Percentiles rank a stretch among this genome's conserved stretches.
Evolutionary conservation across 2,797 vertebrate species (phyloP).

Genomic region (Ceryle rudis): DNA sequence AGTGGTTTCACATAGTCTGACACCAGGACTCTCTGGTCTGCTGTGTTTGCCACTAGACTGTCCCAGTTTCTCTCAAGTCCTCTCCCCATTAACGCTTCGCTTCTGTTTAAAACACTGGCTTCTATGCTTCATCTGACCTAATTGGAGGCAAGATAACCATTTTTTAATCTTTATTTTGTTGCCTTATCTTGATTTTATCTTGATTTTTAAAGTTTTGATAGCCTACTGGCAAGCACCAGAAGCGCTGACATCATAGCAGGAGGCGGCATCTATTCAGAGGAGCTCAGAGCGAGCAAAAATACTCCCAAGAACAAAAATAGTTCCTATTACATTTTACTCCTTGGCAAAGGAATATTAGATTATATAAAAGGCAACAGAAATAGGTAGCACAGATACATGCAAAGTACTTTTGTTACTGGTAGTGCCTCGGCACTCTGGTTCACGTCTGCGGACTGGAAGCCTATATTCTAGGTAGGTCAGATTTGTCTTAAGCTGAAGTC

Average conservation of each 20-base stretch:
- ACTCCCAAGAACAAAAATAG: constrained; percentile 56
- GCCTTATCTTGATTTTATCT: background rate
- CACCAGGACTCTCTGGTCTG: background rate
- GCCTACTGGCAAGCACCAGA: constrained; percentile 40
- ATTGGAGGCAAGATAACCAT: background rate
- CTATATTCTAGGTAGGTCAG: constrained; percentile 31
- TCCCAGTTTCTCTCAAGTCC: background rate
- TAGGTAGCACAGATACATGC: constrained; percentile 4
- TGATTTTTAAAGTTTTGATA: background rate
- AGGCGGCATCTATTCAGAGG: constrained; percentile 64
- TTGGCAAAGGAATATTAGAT: constrained; percentile 40
- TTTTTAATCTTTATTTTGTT: background rate
- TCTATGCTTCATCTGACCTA: background rate
- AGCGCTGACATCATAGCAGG: constrained; percentile 43
- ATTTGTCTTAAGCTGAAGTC: background rate
- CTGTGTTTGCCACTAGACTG: background rate
- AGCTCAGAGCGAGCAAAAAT: constrained; percentile 53
- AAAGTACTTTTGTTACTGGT: background rate
- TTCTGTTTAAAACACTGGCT: background rate
- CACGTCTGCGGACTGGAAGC: background rate
- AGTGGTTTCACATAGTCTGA: background rate
- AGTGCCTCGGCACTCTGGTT: background rate
- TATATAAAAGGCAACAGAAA: constrained; percentile 56
- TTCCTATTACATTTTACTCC: constrained; percentile 35
- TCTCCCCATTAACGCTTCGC: background rate